Percentiles rank a stretch among this genome's conserved stretches.
Evolutionary conservation across 2,797 vertebrate genomes (phyloP).

Genomic region (Chelonia mydas): DNA sequence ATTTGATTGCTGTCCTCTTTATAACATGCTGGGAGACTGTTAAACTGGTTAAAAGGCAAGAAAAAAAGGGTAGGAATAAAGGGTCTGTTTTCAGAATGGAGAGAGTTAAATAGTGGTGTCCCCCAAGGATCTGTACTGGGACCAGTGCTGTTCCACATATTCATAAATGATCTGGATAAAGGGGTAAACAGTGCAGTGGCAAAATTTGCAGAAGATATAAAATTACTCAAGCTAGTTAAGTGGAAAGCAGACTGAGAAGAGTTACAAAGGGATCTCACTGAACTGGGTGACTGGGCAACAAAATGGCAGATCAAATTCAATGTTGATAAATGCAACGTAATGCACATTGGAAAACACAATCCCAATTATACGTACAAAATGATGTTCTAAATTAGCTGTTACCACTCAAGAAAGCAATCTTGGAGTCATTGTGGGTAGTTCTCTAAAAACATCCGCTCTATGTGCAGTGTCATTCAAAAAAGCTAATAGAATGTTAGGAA

Average conservation of each 20-base stretch:
- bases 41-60: background rate
- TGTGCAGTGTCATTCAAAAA: background rate
- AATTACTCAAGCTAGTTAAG: background rate
- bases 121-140: background rate
- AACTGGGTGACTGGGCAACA: no score
- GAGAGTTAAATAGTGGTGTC: background rate
- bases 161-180: background rate
- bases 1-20: background rate
- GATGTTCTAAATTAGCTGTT: background rate
- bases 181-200: background rate
- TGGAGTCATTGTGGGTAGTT: background rate
- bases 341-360: background rate
- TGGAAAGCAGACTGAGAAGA: background rate
- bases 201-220: background rate
- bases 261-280: background rate
- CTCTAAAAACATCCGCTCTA: no score
- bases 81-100: background rate
- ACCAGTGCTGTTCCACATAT: background rate
- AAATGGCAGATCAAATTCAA: background rate
- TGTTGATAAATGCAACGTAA: background rate
- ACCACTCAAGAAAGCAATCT: background rate
- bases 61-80: background rate
- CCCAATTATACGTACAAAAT: background rate
- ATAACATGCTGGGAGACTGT: background rate
- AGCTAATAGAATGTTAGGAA: background rate